These are phyloP conservation scores for Heliconius erato DNA, from an alignment of 2,888 invertebrate genomes.

Conservation along the genomic window DNA sequence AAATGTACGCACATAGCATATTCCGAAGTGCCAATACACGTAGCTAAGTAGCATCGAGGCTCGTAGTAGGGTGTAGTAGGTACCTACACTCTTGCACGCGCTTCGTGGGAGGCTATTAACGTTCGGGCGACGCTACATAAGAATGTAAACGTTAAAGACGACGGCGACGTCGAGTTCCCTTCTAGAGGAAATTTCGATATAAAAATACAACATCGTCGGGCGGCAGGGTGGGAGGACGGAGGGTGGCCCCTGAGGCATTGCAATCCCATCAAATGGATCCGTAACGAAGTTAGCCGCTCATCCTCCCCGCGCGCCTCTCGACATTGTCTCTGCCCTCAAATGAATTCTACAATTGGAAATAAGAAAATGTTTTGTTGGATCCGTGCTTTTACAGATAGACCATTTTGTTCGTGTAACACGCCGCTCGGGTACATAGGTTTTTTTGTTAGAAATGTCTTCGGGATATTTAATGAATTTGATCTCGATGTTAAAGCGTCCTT, in stretches of 20 bases:
- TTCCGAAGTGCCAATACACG: slow-evolving; percentile 47
- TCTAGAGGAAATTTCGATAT: slow-evolving; percentile 85
- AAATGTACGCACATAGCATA: slow-evolving; percentile 66
- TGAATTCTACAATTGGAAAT: slow-evolving; percentile 87
- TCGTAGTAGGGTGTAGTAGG: neutral
- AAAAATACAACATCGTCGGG: slow-evolving; percentile 81
- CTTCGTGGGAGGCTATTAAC: slow-evolving; percentile 82
- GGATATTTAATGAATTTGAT: slow-evolving; percentile 66
- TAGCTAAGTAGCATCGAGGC: slow-evolving; percentile 42
- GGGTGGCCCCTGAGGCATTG: slow-evolving; percentile 85
- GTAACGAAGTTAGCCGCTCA: slow-evolving; percentile 90
- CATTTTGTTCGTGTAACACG: slow-evolving; percentile 78
- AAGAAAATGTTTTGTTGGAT: slow-evolving; percentile 86
- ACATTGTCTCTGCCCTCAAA: slow-evolving; percentile 86
- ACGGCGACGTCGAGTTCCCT: slow-evolving; percentile 77
- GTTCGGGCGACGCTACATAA: slow-evolving; percentile 85
- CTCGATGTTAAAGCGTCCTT: slow-evolving; percentile 24
- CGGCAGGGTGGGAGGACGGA: slow-evolving; percentile 60
- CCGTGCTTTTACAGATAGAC: slow-evolving; percentile 84
- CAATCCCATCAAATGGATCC: slow-evolving; percentile 93
- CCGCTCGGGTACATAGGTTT: slow-evolving; percentile 62
- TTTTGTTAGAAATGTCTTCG: slow-evolving; percentile 62
- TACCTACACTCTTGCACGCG: slow-evolving; percentile 64
- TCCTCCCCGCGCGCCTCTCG: slow-evolving; percentile 85
- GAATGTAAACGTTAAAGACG: slow-evolving; percentile 86